Base-by-base conservation (phyloP, 2,888 invertebrate species). In the Polyommatus iphigenia region DNA sequence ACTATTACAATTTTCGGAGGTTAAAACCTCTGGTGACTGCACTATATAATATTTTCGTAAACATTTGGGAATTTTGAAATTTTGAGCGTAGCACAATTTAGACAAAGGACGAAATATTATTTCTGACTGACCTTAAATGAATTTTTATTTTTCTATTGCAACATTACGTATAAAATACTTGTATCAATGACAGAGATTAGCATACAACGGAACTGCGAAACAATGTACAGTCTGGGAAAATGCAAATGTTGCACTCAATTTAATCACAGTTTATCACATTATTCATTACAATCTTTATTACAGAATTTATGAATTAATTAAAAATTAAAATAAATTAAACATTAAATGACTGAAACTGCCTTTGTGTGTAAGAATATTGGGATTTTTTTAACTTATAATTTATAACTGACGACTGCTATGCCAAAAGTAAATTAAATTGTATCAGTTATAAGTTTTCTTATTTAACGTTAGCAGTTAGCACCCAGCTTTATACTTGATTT, bases 181-280 rank as follows among this genome's bases (percentile, higher is more conserved):
- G n/a, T n/a, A 67, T 67, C 15, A 67, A 67, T 67, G 67, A 67
- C 67, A 67, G 4, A 67, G 24, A 32, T 67, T 32, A 67, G 13
- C 67, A 67, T 32, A 67, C 67, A 67, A 67, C 29, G 6, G 29
- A 32, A 67, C 15, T 67, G 67, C 67, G 29, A 67, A 67, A 67
- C 67, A 67, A 67, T 67, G 67, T 67, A 67, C 59, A 8, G 62
- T 67, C 29, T 67, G 67, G 29, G 67, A 67, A 62, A 67, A 32
- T 67, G 67, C 29, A 32, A 67, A 67, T 67, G 29, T 67, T 32
- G 67, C 67, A 67, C 67, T 67, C 76, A 18, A 67, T 67, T n/a
- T 62, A 67, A 32, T 46, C 15, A 67, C 76, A 62, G 67, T 4
- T 15, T 41, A 59, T 24, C 13, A 36, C 5, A n/a, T 29, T 15